A percentile compares a stretch with the other conserved stretches of the same genome.
Conservation (phyloP, 2,797 vertebrate genomes). For the Aythya fuligula region DNA sequence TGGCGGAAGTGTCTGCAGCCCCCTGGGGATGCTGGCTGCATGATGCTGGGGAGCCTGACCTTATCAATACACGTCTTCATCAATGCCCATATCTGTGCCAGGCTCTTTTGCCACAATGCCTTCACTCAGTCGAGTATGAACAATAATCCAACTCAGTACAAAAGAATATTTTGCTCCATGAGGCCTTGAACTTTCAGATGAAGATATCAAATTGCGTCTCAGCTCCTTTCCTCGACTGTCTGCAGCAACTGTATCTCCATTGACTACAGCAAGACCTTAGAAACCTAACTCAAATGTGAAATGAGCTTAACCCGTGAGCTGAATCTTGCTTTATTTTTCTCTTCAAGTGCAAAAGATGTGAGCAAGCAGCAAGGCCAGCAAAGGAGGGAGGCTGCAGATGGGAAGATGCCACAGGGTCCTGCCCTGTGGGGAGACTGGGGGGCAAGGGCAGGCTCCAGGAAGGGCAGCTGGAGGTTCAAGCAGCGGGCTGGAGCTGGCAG, state of each 20-base stretch:
- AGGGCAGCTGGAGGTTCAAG: background rate
- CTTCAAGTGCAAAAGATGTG: background rate
- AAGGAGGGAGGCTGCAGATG: background rate
- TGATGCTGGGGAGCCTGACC: background rate
- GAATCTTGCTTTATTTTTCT: background rate
- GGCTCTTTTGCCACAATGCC: background rate
- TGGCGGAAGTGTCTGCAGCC: background rate
- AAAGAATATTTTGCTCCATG: background rate
- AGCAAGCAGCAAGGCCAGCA: background rate
- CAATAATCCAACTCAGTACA: background rate
- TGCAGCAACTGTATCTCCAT: background rate
- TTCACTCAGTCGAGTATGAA: background rate
- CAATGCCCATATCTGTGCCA: background rate
- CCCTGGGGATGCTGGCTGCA: too few species aligned
- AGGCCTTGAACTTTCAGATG: background rate
- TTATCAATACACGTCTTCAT: background rate
- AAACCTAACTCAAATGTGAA: background rate
- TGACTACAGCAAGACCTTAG: background rate
- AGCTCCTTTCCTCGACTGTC: background rate
- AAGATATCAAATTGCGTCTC: background rate
- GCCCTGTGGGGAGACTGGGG: too few species aligned
- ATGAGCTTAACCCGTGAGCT: background rate
- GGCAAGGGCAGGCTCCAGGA: background rate
- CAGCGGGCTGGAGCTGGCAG: background rate
- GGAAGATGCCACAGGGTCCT: too few species aligned